Conservation (phyloP, 2,888 invertebrate species). For the Ophion obscuratus region DNA sequence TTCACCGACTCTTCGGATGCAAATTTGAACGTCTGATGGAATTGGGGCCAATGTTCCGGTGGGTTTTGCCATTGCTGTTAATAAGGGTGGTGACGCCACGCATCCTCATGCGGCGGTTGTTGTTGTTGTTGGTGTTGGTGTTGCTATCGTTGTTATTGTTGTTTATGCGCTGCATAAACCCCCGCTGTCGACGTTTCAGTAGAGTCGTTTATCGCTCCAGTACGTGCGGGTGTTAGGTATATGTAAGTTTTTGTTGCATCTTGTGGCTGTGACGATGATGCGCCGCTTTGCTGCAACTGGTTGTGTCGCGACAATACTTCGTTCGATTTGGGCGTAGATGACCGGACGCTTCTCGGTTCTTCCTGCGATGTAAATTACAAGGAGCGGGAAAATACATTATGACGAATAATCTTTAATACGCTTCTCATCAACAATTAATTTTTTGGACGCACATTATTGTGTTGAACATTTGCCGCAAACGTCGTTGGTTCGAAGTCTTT, state of each 20-base stretch:
- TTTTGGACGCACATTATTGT: conserved; percentile 2
- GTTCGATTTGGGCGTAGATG: neutral
- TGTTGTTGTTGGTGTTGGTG: conserved; percentile 40
- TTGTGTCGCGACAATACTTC: neutral
- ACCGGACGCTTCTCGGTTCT: neutral
- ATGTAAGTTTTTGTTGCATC: no score
- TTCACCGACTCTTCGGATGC: conserved; percentile 15
- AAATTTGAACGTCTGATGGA: conserved; percentile 61
- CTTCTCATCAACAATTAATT: neutral
- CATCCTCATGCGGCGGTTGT: conserved; percentile 58
- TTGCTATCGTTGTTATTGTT: conserved; percentile 34
- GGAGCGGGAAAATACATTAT: neutral
- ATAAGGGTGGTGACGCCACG: conserved; percentile 56
- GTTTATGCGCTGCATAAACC: conserved; percentile 33
- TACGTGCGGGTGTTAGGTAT: neutral
- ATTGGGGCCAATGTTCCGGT: conserved; percentile 77
- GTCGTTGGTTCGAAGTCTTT: neutral
- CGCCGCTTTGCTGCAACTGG: neutral
- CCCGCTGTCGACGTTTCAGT: conserved; percentile 4
- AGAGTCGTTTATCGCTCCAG: neutral
- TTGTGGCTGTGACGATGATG: neutral
- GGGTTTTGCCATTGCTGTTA: conserved; percentile 73
- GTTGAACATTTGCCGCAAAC: neutral
- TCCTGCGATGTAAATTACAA: conserved; percentile 4
- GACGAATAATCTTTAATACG: neutral